Evolutionary conservation across 2,113 vertebrate genomes (phyloP).

Genomic region (Lota lota): DNA sequence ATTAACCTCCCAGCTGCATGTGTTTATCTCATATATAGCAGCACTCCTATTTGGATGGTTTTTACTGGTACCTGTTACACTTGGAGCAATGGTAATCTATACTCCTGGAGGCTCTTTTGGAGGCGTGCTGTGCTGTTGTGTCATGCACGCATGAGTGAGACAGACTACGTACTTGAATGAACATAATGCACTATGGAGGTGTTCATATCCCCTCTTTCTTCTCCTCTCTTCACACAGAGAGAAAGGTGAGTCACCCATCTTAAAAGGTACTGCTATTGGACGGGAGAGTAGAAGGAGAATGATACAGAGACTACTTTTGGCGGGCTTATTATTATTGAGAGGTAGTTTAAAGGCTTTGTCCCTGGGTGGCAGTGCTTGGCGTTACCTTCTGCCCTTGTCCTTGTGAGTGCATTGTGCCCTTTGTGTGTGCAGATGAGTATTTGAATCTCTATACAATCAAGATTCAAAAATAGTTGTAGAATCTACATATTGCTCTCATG

Average conservation of each 20-base stretch:
- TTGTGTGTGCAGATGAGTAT: no score
- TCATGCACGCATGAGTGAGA: conserved; percentile 5
- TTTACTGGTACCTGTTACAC: no score
- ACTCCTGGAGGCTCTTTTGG: neutral
- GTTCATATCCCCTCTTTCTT: conserved; percentile 20
- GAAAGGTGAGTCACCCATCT: conserved; percentile 32
- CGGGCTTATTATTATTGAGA: conserved; percentile 5
- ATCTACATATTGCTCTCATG: no score
- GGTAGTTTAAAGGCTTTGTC: neutral
- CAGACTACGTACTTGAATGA: conserved; percentile 11
- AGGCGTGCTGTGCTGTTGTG: neutral
- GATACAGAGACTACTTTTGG: neutral
- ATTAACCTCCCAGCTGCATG: no score
- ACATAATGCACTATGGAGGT: conserved; percentile 31
- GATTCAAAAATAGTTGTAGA: no score
- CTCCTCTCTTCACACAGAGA: neutral
- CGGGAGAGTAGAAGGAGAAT: conserved; percentile 7
- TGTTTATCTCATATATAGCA: no score
- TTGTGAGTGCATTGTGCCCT: neutral
- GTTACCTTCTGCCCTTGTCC: no score
- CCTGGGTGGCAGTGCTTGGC: no score
- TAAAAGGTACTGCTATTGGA: conserved; percentile 21
- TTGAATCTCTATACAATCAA: no score
- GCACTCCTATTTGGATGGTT: no score
- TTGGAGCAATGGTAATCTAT: neutral